These are phyloP conservation scores for Volucella zonaria DNA, from an alignment of 2,888 invertebrate species.

Conservation along the genomic window DNA sequence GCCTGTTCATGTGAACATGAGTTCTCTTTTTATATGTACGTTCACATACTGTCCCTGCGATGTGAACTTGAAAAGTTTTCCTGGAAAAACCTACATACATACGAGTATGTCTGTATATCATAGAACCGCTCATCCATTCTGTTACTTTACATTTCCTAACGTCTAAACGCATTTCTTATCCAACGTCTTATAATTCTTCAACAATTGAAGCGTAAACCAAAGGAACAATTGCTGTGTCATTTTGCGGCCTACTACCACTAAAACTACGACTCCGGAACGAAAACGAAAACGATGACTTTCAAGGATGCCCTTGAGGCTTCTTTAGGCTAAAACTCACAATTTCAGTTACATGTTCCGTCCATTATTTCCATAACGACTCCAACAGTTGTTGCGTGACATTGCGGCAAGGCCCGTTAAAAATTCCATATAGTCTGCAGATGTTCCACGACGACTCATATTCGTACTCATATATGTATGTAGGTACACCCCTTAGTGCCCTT, in stretches of 20 bases:
- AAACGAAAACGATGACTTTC: slow-evolving; percentile 14
- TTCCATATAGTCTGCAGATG: slow-evolving; percentile 72
- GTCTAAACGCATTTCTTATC: slow-evolving; percentile 13
- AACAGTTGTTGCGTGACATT: slow-evolving; percentile 71
- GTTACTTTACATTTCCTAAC: too few species aligned
- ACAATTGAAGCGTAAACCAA: slow-evolving; percentile 63
- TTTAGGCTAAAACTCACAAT: slow-evolving; percentile 15
- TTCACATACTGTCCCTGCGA: too few species aligned
- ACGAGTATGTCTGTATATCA: not conserved
- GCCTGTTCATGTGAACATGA: too few species aligned
- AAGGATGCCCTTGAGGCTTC: slow-evolving; percentile 20
- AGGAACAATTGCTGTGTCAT: slow-evolving; percentile 63
- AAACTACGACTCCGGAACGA: too few species aligned
- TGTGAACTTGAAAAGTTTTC: not conserved
- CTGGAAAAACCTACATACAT: not conserved
- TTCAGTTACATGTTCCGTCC: slow-evolving; percentile 47
- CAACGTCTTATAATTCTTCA: slow-evolving; percentile 49
- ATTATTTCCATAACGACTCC: slow-evolving; percentile 66
- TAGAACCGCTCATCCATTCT: too few species aligned
- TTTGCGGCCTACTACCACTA: slow-evolving; percentile 39
- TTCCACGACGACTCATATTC: slow-evolving; percentile 9
- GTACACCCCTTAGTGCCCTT: slow-evolving; percentile 30
- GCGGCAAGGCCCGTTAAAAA: slow-evolving; percentile 57
- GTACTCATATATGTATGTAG: not conserved
- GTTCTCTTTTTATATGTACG: too few species aligned